These are phyloP conservation scores for Dolichomitus sp. DNA, from an alignment of 2,888 invertebrate species.

Conservation along the genomic window DNA sequence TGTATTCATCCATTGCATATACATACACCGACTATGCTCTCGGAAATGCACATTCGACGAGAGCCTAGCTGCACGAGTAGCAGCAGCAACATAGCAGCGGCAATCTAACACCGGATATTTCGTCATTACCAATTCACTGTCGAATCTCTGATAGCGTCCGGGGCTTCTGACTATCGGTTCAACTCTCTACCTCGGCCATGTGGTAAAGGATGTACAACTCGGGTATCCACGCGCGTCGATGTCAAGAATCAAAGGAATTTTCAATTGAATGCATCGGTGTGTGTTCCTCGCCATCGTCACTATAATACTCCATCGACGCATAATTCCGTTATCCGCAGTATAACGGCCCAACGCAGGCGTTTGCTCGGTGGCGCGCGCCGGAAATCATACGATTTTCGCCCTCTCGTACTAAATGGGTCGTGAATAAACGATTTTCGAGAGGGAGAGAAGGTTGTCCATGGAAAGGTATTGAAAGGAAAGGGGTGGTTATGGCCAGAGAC, in stretches of 20 bases:
- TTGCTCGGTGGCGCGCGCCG: conserved; percentile 32
- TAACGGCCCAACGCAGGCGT: conserved; percentile 17
- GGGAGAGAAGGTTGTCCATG: conserved; percentile 34
- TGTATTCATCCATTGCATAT: conserved; percentile 39
- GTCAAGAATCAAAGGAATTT: conserved; percentile 43
- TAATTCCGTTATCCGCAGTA: conserved; percentile 53
- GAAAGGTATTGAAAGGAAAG: conserved; percentile 47
- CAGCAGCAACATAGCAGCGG: conserved; percentile 7
- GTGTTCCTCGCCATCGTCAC: conserved; percentile 5
- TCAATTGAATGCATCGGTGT: conserved; percentile 30
- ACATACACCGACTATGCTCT: conserved; percentile 1
- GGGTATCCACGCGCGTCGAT: conserved; percentile 11
- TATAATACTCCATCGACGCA: conserved; percentile 57
- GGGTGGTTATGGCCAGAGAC: conserved; percentile 52
- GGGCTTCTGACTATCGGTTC: conserved; percentile 4
- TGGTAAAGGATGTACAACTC: neutral
- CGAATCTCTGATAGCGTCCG: conserved; percentile 33
- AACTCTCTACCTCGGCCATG: neutral
- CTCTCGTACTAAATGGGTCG: conserved; percentile 60
- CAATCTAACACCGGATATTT: conserved; percentile 56
- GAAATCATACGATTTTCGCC: conserved; percentile 54
- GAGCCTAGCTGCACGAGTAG: neutral
- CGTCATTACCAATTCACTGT: conserved; percentile 60
- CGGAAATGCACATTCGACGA: conserved; percentile 49
- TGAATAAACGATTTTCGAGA: conserved; percentile 64